phyloP scores from a whole-genome alignment of 2,113 vertebrate species.

The Nothoprocta perdicaria region DNA sequence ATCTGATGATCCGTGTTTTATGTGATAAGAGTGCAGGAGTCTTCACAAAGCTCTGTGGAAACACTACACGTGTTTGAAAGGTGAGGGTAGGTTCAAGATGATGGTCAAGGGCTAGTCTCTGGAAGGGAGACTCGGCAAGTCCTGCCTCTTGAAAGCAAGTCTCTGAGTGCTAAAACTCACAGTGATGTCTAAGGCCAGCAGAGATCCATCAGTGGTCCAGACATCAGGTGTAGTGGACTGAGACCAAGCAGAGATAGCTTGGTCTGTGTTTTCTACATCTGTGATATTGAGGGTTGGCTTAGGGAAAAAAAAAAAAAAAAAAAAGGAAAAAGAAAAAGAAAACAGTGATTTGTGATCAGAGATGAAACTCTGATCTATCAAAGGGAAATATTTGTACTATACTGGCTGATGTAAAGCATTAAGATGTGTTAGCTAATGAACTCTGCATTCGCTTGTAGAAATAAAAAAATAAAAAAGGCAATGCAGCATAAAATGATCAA shows the following conservation, averaged over 20 bases:
- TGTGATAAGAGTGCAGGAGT: not conserved
- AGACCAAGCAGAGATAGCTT: not conserved
- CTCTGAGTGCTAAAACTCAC: not conserved
- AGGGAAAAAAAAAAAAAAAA: not conserved
- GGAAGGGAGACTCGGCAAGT: not conserved
- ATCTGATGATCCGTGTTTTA: not conserved
- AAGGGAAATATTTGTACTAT: not conserved
- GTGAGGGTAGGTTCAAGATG: not conserved
- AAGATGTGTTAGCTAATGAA: not conserved
- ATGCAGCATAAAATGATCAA: not conserved
- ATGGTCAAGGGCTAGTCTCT: not conserved
- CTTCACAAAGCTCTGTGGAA: not conserved
- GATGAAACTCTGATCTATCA: not conserved
- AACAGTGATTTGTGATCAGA: accelerated
- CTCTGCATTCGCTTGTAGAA: not conserved
- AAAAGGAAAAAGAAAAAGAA: not conserved
- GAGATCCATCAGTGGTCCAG: not conserved
- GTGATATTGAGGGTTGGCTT: not conserved
- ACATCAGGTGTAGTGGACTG: not conserved
- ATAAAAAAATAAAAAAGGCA: not conserved
- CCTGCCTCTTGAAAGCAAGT: not conserved
- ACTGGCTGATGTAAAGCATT: not conserved
- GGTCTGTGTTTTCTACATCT: not conserved
- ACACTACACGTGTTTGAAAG: not conserved
- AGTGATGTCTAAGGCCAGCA: not conserved